Conservation (phyloP, 2,888 invertebrate species). For the Spodoptera picta region DNA sequence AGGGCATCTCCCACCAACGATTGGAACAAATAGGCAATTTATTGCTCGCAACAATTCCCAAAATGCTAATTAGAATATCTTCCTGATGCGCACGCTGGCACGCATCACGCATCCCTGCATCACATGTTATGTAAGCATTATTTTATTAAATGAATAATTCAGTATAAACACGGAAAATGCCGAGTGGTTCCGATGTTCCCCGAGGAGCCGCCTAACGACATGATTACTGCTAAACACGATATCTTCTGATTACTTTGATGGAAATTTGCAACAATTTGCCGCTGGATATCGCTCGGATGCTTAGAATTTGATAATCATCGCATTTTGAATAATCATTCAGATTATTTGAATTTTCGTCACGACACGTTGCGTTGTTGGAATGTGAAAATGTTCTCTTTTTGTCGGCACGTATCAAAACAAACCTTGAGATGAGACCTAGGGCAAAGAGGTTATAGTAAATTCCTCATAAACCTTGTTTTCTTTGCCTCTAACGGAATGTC, state of each 20-base stretch:
- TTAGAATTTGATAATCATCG: constrained; percentile 51
- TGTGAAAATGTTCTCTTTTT: constrained; percentile 14
- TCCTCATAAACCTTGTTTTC: neutral
- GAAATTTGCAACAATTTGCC: constrained; percentile 44
- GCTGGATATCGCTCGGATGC: constrained; percentile 30
- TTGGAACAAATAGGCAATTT: constrained; percentile 16
- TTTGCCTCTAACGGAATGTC: neutral
- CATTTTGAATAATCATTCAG: constrained; percentile 34
- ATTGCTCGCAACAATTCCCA: constrained; percentile 12
- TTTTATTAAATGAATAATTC: constrained; percentile 53
- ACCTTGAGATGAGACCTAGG: constrained; percentile 20
- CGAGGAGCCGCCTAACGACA: constrained; percentile 45
- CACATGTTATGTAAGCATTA: constrained; percentile 54
- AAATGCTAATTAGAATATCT: constrained; percentile 39
- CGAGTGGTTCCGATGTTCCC: constrained; percentile 39
- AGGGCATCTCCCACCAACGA: too few species aligned
- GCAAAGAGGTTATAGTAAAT: neutral
- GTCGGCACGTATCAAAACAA: constrained; percentile 17
- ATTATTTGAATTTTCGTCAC: constrained; percentile 31
- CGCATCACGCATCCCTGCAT: constrained; percentile 22
- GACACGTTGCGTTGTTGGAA: constrained; percentile 20
- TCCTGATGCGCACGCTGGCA: constrained; percentile 53
- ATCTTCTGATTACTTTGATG: constrained; percentile 36
- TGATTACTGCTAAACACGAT: constrained; percentile 56
- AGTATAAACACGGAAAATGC: constrained; percentile 54